These are phyloP conservation scores for Ondatra zibethicus DNA, from an alignment of 2,113 vertebrate genomes.

Conservation along the genomic window DNA sequence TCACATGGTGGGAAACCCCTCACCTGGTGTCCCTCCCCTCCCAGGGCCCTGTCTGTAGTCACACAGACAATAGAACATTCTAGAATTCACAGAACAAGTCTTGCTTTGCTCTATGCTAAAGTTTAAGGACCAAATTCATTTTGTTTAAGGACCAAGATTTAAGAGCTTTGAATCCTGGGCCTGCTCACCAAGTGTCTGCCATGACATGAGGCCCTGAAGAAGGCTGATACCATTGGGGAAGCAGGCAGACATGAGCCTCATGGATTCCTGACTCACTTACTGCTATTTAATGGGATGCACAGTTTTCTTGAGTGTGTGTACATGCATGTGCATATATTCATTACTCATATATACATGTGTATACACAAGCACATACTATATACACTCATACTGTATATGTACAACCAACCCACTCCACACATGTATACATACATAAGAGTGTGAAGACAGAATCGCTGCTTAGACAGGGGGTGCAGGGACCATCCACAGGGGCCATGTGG, in stretches of 20 bases:
- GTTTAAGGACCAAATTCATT: background rate
- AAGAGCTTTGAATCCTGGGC: too few relatives aligned
- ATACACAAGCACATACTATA: background rate
- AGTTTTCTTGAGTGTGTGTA: too few relatives aligned
- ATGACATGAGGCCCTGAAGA: too few relatives aligned
- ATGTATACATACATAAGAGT: background rate
- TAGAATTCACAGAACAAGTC: background rate
- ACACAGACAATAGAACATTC: background rate
- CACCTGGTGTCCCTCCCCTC: background rate
- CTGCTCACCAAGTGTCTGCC: accelerated
- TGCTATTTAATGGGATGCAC: background rate
- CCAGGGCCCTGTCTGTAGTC: background rate
- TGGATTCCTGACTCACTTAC: background rate
- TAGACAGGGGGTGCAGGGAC: too few relatives aligned
- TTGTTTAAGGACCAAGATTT: background rate
- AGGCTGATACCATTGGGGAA: background rate
- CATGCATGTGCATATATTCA: background rate
- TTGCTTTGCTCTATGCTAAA: accelerated
- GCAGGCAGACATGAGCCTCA: background rate
- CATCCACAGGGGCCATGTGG: background rate
- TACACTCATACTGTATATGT: background rate
- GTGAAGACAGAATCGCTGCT: background rate
- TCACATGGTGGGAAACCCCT: background rate
- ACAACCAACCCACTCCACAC: background rate
- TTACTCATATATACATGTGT: background rate